Base-by-base conservation (phyloP, 2,888 invertebrate species). In the Lasius fuliginosus region DNA sequence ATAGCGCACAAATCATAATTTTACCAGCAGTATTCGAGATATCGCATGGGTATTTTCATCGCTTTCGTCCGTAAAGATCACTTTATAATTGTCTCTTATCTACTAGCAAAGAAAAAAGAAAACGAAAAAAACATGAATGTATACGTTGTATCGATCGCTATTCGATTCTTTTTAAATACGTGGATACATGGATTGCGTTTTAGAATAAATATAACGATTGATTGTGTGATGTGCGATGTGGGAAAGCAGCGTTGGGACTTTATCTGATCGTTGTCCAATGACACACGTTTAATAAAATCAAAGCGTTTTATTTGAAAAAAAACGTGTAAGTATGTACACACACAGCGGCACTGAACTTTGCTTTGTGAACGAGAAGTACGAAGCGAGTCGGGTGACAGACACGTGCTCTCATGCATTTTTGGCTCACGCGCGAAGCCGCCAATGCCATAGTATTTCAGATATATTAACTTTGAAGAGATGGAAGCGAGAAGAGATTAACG, bases 331-430 rank as follows among this genome's bases (percentile, higher is more conserved):
- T 60, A 77, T 33, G 46, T 5, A 46, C 58, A 69, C 30, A 58
- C 23, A 60, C 12, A 76, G 53, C 27, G 36, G 46, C 74, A 81
- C 27, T 53, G n/a, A n/a, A 65, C 33, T 74, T 73, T 74, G 36
- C 53, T 62, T 74, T 64, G 62, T 40, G n/a, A 53, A 75, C 15
- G 9, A 3, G 8, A 36, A 74, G 36, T 62, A 46, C 46, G 62
- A 73, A 75, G 33, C 53, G 53, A 75, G 79, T 84, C 84, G 82
- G 62, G n/a, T 83, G 49, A 79, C 77, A 67, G 71, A 74, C 30
- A 62, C 77, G 68, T 81, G 86, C 86, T 90, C 84, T 85, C 86
- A 82, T 88, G 87, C 88, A 91, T 89, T 90, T 77, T 88, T 77
- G 85, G 86, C 83, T 90, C 23, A 58, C 71, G 76, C 40, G 58